Conservation (phyloP, 1,140 invertebrate genomes). For the Hypothenemus hampei region DNA sequence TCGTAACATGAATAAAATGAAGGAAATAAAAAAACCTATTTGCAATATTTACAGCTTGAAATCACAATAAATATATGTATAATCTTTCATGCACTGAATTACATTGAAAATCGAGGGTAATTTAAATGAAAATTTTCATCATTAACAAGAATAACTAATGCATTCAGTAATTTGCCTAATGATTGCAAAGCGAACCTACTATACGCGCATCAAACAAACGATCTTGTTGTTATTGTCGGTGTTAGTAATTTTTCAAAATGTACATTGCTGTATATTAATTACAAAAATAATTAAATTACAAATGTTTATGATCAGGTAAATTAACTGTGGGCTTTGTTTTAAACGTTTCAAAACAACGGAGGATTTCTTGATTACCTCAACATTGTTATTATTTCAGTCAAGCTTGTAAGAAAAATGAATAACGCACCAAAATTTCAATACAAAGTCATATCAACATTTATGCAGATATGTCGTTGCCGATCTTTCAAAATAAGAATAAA, state of each 20-base stretch:
- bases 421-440: too few species aligned
- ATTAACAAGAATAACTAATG: slow-evolving; percentile 1
- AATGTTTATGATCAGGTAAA: background rate
- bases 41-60: too few species aligned
- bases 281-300: background rate
- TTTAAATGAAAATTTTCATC: slow-evolving; percentile 5
- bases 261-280: background rate
- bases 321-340: background rate
- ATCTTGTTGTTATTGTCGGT: too few species aligned
- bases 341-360: too few species aligned
- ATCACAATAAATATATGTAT: too few species aligned
- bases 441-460: too few species aligned
- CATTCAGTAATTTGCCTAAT: slow-evolving; percentile 8
- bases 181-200: background rate
- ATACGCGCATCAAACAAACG: background rate
- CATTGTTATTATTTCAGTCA: too few species aligned
- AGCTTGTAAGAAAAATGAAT: too few species aligned
- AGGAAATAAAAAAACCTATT: too few species aligned
- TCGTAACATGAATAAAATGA: too few species aligned
- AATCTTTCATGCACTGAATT: background rate
- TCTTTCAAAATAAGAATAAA: too few species aligned
- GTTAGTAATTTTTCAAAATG: slow-evolving; percentile 5
- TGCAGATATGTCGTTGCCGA: slow-evolving; percentile 8
- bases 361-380: too few species aligned
- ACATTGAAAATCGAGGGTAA: slow-evolving; percentile 1